A percentile compares a stretch with the other conserved stretches of the same genome.
These are phyloP conservation scores for Micrastur ruficollis DNA, from an alignment of 2,797 vertebrate species.

Conservation along the genomic window DNA sequence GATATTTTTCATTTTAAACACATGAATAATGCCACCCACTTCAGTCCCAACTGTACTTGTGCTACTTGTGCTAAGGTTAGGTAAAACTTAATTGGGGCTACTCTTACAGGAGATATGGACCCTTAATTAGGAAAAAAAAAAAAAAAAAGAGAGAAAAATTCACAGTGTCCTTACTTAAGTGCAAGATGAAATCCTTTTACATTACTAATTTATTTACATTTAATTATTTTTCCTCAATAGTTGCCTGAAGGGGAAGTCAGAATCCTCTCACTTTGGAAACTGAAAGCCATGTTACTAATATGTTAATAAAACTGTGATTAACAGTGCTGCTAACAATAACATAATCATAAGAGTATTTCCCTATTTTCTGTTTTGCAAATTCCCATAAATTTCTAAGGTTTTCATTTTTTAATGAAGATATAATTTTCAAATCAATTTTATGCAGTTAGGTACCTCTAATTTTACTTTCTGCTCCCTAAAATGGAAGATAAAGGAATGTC, in stretches of 20 bases:
- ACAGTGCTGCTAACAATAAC: not conserved
- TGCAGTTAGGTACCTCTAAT: not conserved
- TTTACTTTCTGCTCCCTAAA: not conserved
- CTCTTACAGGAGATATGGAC: not conserved
- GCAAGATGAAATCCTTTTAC: not conserved
- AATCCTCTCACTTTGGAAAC: not conserved
- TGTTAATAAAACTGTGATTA: not conserved
- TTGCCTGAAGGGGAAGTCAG: not conserved
- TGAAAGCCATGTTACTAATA: not conserved
- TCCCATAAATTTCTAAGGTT: not conserved
- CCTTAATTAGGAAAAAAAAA: not conserved
- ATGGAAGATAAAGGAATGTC: not conserved
- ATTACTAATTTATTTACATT: constrained; percentile 45
- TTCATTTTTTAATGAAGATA: not conserved
- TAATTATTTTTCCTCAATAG: constrained; percentile 4
- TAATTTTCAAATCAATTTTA: not conserved
- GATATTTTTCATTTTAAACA: not conserved
- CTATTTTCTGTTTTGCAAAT: not conserved
- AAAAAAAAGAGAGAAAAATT: not conserved
- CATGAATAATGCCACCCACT: not conserved
- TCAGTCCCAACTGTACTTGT: not conserved
- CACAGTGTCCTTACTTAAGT: not conserved
- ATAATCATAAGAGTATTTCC: not conserved
- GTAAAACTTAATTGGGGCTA: not conserved
- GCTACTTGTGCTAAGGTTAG: not conserved